Percentiles rank a stretch among this genome's conserved stretches.
phyloP scores from a whole-genome alignment of 2,888 invertebrate species.

The Caenorhabditis sp. region DNA sequence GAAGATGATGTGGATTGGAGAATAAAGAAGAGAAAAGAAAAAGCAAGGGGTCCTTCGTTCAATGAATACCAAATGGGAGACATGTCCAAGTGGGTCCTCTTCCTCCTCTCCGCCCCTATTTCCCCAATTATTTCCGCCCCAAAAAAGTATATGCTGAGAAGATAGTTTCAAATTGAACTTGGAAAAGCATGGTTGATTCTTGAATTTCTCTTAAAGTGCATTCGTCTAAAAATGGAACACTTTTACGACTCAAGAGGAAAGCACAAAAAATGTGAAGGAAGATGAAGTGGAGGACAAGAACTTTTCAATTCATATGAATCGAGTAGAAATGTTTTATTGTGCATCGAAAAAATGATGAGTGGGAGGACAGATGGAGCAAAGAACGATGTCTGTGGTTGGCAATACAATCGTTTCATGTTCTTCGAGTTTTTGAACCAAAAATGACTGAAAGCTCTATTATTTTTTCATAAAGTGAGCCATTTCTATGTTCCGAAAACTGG shows the following conservation, averaged over 20 bases:
- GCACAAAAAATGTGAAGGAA: conserved; percentile 9
- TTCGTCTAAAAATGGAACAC: conserved; percentile 19
- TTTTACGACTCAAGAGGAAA: conserved; percentile 7
- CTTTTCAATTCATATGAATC: conserved; percentile 24
- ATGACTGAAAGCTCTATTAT: too few species aligned
- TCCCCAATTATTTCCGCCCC: conserved; percentile 53
- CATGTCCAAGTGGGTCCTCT: neutral
- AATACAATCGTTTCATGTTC: too few species aligned
- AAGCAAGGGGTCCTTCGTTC: conserved; percentile 27
- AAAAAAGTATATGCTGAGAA: neutral
- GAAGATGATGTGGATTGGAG: conserved; percentile 7
- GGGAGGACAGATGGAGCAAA: conserved; percentile 21
- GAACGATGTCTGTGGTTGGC: conserved; percentile 8
- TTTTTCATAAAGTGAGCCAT: too few species aligned
- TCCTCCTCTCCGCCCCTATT: conserved; percentile 18
- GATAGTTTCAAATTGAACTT: conserved; percentile 5
- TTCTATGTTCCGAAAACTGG: too few species aligned
- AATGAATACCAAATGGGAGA: conserved; percentile 54
- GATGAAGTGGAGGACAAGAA: neutral
- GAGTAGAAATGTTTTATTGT: conserved; percentile 26
- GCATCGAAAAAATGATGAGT: conserved; percentile 28
- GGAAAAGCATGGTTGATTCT: conserved; percentile 4
- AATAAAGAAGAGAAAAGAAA: neutral
- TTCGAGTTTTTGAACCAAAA: too few species aligned
- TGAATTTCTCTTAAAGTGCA: conserved; percentile 9